Evolutionary conservation across 2,797 vertebrate species (phyloP).

Genomic region (Neoniphon sammara): DNA sequence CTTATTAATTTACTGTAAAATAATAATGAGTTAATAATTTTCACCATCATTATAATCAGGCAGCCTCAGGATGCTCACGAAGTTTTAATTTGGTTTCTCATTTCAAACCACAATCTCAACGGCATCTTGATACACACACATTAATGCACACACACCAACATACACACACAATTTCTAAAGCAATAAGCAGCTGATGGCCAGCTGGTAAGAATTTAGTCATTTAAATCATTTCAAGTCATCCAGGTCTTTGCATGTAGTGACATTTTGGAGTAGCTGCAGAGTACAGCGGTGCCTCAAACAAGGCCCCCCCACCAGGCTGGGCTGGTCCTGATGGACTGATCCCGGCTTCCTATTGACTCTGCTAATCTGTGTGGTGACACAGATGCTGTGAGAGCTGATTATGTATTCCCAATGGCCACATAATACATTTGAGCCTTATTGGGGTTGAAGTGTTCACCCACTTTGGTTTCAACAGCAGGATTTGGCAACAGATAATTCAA

Average conservation of each 20-base stretch:
- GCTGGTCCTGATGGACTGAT: conserved; percentile 49
- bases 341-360: conserved; percentile 43
- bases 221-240: not conserved
- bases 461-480: conserved; percentile 42
- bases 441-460: conserved; percentile 61
- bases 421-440: conserved; percentile 53
- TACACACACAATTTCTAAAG: conserved; percentile 9
- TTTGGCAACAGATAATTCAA: conserved; percentile 49
- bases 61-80: conserved; percentile 18
- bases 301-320: conserved; percentile 28
- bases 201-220: conserved; percentile 3
- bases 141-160: conserved; percentile 4
- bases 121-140: conserved; percentile 6
- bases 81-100: conserved; percentile 33
- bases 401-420: conserved; percentile 51
- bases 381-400: conserved; percentile 68
- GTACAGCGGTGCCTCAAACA: conserved; percentile 4
- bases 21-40: conserved; percentile 27
- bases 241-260: not conserved
- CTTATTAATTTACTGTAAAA: conserved; percentile 38
- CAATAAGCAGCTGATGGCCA: conserved; percentile 26
- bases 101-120: conserved; percentile 10
- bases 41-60: conserved; percentile 34
- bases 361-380: conserved; percentile 64
- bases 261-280: conserved; percentile 13